Base-by-base conservation (phyloP, 2,113 vertebrate species). In the Rhabdornis inornatus region DNA sequence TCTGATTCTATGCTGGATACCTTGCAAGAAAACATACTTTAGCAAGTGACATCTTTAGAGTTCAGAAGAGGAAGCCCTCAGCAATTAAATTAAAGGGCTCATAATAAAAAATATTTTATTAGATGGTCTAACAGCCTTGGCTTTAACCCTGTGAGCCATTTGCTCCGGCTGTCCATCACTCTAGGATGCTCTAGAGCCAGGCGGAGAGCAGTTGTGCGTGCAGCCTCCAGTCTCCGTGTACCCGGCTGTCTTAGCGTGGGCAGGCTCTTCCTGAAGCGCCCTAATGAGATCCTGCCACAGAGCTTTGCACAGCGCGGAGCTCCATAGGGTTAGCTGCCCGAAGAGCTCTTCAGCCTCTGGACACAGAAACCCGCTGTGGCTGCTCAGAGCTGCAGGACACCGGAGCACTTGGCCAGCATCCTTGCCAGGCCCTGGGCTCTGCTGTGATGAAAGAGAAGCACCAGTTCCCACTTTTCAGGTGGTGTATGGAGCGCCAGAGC, bases 131-230 rank as follows among this genome's bases (percentile, higher is more conserved):
- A 37, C 28, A 49, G 27, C 16, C 50, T 56, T 23, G n/a, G 19
- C 31, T 70, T 45, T 39, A 50, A 42, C 24, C 42, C 15, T 0
- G 2, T 16, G 69, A 74, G 35, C 56, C 31, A 6, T 49, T 72
- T 22, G 39, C 70, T 37, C 47, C 6, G 21, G 21, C 56, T 49
- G 69, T 33, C 77, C 44, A 6, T 55, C 60, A 2, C 9, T 15
- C 61, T 33, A 0, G 0, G 14, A 3, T 21, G 78, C 42, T 63
- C 60, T 6, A 10, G 15, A n/a, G 60, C 1, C 3, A 42, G 52
- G 6, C 1, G 11, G 50, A n/a, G 47, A 71, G 49, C 2, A 0
- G 28, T 1, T 0, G 1, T 11, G 40, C 3, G 0, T 2, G 35
- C 40, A 74, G 49, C 68, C 40, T 17, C 10, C 59, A 40, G 47